Conservation (phyloP, 2,113 vertebrate species). For the Hypomesus transpacificus region DNA sequence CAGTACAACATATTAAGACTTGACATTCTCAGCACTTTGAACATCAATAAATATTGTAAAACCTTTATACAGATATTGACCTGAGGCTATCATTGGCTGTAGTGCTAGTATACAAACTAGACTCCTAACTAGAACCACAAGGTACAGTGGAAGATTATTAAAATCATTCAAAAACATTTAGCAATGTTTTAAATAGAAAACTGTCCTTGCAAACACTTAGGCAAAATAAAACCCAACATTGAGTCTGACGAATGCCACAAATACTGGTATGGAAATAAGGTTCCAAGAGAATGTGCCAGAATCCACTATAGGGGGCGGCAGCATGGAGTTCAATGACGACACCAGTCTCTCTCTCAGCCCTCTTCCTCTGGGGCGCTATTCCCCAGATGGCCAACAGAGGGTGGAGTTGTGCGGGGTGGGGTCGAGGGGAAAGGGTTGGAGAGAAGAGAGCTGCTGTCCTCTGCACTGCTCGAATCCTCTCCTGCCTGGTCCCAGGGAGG, state of each 20-base stretch:
- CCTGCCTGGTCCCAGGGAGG: not conserved
- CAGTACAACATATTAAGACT: not conserved
- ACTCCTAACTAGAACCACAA: no score
- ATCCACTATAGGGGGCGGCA: no score
- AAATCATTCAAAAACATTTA: not conserved
- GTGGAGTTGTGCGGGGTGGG: constrained; percentile 27
- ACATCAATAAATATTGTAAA: not conserved
- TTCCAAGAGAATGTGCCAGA: not conserved
- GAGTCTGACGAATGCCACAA: no score
- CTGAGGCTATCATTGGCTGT: not conserved
- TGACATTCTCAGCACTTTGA: no score
- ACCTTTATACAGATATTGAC: not conserved
- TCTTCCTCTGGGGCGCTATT: not conserved
- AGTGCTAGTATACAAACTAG: not conserved
- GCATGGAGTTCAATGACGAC: no score
- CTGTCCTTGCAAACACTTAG: not conserved
- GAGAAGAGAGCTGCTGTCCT: constrained; percentile 17
- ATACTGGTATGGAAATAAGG: no score
- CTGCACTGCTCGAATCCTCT: not conserved
- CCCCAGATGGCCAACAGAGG: constrained; percentile 38
- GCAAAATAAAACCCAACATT: no score
- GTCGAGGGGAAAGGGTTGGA: not conserved
- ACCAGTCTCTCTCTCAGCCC: constrained; percentile 64
- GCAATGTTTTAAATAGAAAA: not conserved
- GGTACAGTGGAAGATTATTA: not conserved